Percentiles rank a stretch among this genome's conserved stretches.
Conservation (phyloP, 2,797 vertebrate genomes). For the Sternotherus odoratus region DNA sequence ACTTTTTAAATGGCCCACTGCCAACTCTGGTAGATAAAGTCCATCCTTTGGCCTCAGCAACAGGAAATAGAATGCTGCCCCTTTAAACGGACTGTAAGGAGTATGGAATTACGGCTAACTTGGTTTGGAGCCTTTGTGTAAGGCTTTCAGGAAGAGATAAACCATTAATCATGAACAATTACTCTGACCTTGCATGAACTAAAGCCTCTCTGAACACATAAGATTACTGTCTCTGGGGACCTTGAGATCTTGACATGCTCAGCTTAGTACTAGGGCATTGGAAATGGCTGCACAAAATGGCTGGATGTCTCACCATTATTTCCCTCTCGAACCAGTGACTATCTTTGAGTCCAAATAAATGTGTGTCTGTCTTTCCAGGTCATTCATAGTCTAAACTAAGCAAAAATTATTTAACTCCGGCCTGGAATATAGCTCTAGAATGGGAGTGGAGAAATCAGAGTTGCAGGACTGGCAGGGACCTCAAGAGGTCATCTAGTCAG, state of each 20-base stretch:
- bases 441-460: rapidly evolving
- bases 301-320: constrained; percentile 2
- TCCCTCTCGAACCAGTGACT: background rate
- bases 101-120: constrained; percentile 73
- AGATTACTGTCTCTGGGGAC: constrained; percentile 62
- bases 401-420: background rate
- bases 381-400: background rate
- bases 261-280: background rate
- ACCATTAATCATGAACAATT: constrained; percentile 81
- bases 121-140: constrained; percentile 74
- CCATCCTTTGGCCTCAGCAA: constrained; percentile 59
- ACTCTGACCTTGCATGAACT: constrained; percentile 80
- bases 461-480: background rate
- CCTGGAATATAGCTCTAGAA: background rate
- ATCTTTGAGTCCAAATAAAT: background rate
- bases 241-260: constrained; percentile 57
- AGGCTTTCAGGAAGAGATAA: constrained; percentile 78
- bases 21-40: constrained; percentile 66
- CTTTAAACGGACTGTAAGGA: constrained; percentile 72
- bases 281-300: constrained; percentile 20
- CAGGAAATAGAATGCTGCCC: constrained; percentile 66
- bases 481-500: too few species aligned
- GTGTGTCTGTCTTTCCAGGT: background rate
- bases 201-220: constrained; percentile 70
- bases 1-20: constrained; percentile 33